These are phyloP conservation scores for Clarias macrocephalus DNA, from an alignment of 2,113 vertebrate species.

Conservation along the genomic window DNA sequence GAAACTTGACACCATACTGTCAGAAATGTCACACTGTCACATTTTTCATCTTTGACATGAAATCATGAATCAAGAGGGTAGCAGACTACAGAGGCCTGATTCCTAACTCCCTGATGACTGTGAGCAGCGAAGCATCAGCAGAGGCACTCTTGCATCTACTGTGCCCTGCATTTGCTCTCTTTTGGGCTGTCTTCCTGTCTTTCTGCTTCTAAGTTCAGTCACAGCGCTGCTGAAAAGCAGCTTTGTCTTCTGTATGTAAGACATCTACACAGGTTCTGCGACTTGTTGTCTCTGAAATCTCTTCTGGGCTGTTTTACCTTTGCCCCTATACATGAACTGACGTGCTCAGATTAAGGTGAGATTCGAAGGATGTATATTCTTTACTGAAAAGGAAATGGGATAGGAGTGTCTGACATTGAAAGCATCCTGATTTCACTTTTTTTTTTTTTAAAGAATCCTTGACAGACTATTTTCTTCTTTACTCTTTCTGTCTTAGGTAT, in stretches of 20 bases:
- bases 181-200: slow-evolving; percentile 17
- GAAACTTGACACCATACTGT: slow-evolving; percentile 79
- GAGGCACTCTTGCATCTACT: slow-evolving; percentile 39
- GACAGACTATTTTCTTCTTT: slow-evolving; percentile 19
- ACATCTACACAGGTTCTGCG: slow-evolving; percentile 37
- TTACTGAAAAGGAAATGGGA: slow-evolving; percentile 26
- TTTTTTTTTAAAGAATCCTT: neutral
- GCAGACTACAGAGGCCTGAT: slow-evolving; percentile 51
- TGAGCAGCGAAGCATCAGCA: slow-evolving; percentile 38
- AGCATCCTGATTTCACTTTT: slow-evolving; percentile 2
- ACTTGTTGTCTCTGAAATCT: slow-evolving; percentile 34
- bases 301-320: slow-evolving; percentile 40
- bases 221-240: neutral
- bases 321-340: slow-evolving; percentile 16
- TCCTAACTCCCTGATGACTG: slow-evolving; percentile 52
- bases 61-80: slow-evolving; percentile 47
- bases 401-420: neutral
- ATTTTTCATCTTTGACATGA: slow-evolving; percentile 54
- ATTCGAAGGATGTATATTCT: slow-evolving; percentile 34
- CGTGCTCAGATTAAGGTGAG: slow-evolving; percentile 24
- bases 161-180: slow-evolving; percentile 50
- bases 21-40: slow-evolving; percentile 74
- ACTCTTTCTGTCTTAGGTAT: slow-evolving; percentile 78
- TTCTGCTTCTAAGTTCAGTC: slow-evolving; percentile 25
- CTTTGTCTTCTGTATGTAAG: slow-evolving; percentile 19